A percentile compares a stretch with the other conserved stretches of the same genome.
These are phyloP conservation scores for Chelidonichthys spinosus DNA, from an alignment of 2,797 vertebrate genomes.

Conservation along the genomic window DNA sequence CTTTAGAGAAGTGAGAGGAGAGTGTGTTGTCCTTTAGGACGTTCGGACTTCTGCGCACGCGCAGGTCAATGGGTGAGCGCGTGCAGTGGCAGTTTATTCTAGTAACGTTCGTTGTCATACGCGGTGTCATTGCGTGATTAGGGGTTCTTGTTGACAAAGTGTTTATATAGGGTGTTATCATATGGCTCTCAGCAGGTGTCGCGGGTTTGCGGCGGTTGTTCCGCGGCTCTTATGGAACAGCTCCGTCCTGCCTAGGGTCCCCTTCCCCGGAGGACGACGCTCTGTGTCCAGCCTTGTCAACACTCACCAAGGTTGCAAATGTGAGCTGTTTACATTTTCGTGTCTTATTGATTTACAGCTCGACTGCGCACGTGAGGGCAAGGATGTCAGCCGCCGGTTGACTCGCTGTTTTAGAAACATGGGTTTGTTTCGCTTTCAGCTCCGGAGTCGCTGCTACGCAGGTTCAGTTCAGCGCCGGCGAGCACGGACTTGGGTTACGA, in stretches of 20 bases:
- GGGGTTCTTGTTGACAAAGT: neutral
- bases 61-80: neutral
- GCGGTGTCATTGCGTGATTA: neutral
- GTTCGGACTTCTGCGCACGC: slow-evolving; percentile 53
- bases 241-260: slow-evolving; percentile 19
- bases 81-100: neutral
- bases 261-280: slow-evolving; percentile 45
- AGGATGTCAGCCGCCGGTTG: neutral
- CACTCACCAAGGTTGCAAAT: slow-evolving; percentile 31
- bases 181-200: slow-evolving; percentile 79
- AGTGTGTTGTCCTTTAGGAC: slow-evolving; percentile 36
- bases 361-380: neutral
- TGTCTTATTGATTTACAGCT: rapidly evolving
- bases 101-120: neutral
- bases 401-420: neutral
- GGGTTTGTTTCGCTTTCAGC: slow-evolving; percentile 10
- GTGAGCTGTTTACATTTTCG: slow-evolving; percentile 67
- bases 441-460: slow-evolving; percentile 44
- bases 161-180: neutral
- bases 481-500: slow-evolving; percentile 82
- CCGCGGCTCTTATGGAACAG: slow-evolving; percentile 62
- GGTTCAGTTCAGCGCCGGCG: slow-evolving; percentile 68
- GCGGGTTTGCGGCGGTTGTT: slow-evolving; percentile 47
- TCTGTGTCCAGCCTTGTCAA: slow-evolving; percentile 31
- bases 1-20: neutral